phyloP scores from a whole-genome alignment of 2,888 invertebrate genomes.

The Glyphotaelius pellucidus region DNA sequence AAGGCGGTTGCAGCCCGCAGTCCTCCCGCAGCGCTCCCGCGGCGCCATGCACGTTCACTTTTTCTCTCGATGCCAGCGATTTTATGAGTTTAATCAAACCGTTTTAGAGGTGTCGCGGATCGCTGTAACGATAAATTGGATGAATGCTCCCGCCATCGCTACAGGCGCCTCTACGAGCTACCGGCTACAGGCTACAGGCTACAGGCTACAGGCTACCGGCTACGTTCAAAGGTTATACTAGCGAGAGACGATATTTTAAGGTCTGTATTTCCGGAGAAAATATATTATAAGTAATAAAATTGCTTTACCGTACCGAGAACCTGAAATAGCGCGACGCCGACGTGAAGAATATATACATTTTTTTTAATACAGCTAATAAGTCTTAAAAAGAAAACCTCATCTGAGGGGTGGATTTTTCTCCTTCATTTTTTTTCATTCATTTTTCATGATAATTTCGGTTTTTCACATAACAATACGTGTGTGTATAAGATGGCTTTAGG shows the following conservation, averaged over 20 bases:
- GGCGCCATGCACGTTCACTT: constrained; percentile 34
- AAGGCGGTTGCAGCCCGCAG: constrained; percentile 68
- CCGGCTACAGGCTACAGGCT: not conserved
- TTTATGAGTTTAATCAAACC: constrained; percentile 77
- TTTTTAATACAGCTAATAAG: not conserved
- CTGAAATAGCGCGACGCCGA: not conserved
- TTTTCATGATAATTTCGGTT: constrained; percentile 8
- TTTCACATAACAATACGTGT: not conserved
- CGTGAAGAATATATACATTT: not conserved
- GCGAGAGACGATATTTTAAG: not conserved
- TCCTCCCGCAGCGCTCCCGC: too few relatives aligned
- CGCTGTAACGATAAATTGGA: constrained; percentile 41
- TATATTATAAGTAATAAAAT: not conserved
- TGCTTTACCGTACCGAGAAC: not conserved
- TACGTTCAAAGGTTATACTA: not conserved
- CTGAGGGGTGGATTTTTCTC: not conserved
- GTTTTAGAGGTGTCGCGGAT: constrained; percentile 44
- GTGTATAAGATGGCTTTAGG: not conserved
- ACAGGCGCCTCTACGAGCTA: not conserved
- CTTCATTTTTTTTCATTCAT: constrained; percentile 21
- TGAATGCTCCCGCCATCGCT: constrained; percentile 18
- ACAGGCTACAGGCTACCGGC: not conserved
- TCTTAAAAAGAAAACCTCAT: not conserved
- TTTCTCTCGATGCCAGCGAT: constrained; percentile 67
- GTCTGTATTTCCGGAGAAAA: constrained; percentile 9